Evolutionary conservation across 30 jellyfish, hydroid and myxozoan species (phyloP).

Genomic region (Sanderia malayensis): DNA sequence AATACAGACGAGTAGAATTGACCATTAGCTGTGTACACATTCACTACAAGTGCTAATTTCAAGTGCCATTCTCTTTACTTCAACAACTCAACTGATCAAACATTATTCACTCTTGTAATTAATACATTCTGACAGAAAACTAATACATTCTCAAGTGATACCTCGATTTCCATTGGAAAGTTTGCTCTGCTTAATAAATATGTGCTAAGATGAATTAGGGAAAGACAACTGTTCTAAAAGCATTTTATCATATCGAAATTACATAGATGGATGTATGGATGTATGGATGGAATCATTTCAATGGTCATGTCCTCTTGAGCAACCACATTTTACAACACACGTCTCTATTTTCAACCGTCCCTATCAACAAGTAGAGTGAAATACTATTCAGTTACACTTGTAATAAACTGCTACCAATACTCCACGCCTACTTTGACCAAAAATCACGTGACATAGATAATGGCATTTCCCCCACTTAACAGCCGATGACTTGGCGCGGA

Average conservation of each 20-base stretch:
- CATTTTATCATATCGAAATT: too few species aligned
- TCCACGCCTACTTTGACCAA: constrained; percentile 15
- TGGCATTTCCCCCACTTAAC: constrained; percentile 9
- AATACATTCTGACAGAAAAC: constrained; percentile 23
- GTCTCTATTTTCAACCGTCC: constrained; percentile 4
- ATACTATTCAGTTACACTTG: constrained; percentile 2
- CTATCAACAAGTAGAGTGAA: neutral
- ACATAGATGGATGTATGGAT: too few species aligned
- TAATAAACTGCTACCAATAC: constrained; percentile 3
- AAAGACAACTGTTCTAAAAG: neutral
- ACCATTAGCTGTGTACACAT: constrained; percentile 32
- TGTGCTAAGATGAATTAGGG: neutral
- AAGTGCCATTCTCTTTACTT: constrained; percentile 38
- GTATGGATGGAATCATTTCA: too few species aligned
- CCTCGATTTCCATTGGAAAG: constrained; percentile 15
- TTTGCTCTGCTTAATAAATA: neutral
- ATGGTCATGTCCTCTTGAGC: neutral
- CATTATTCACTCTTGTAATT: constrained; percentile 12
- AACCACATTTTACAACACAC: neutral
- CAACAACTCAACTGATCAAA: constrained; percentile 36
- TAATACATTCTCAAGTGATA: constrained; percentile 26
- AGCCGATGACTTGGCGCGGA: neutral
- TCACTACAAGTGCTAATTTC: neutral
- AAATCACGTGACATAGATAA: neutral
- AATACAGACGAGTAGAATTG: too few species aligned